Conservation (phyloP, 2,888 invertebrate species). For the Scelioninae gen. 1 region DNA sequence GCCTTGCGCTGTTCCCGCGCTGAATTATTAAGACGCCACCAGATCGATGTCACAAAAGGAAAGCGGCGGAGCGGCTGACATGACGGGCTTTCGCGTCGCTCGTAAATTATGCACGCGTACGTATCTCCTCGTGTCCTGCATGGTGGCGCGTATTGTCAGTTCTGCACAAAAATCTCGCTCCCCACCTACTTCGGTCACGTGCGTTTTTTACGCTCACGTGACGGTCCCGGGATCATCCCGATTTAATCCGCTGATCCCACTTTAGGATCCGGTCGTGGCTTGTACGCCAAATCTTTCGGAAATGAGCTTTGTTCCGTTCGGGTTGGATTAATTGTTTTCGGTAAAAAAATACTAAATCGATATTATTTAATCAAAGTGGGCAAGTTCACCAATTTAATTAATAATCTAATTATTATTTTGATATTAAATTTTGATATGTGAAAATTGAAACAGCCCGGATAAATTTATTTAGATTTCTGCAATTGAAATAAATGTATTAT, state of each 20-base stretch:
- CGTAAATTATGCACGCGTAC: conserved; percentile 82
- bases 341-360: background rate
- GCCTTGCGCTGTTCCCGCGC: conserved; percentile 82
- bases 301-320: conserved; percentile 27
- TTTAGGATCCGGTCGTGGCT: conserved; percentile 26
- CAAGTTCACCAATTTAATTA: no score
- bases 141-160: conserved; percentile 75
- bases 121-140: conserved; percentile 77
- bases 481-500: no score
- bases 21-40: conserved; percentile 83
- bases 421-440: no score
- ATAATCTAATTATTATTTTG: no score
- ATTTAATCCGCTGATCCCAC: conserved; percentile 53
- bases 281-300: conserved; percentile 43
- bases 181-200: conserved; percentile 19
- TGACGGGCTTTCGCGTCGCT: conserved; percentile 83
- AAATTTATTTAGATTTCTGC: no score
- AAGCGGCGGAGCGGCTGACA: conserved; percentile 82
- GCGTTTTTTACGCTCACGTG: conserved; percentile 45
- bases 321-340: conserved; percentile 26
- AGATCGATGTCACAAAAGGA: conserved; percentile 84
- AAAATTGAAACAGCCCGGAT: no score
- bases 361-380: no score
- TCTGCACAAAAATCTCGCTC: conserved; percentile 73
- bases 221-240: conserved; percentile 54